phyloP scores from a whole-genome alignment of 2,888 invertebrate species.

The Dicyrtomina minuta region DNA sequence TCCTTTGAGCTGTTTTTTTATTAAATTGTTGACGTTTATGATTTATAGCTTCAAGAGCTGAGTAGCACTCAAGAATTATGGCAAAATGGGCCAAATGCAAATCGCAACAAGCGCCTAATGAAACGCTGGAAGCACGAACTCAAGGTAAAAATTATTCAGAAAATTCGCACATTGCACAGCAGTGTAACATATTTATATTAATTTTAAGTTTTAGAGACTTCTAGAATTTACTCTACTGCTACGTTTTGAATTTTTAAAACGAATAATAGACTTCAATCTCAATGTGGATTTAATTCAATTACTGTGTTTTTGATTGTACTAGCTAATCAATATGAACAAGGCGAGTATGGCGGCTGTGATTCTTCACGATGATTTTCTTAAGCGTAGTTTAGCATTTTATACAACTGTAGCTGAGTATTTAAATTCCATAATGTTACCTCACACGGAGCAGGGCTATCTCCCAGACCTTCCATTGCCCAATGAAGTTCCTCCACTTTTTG shows the following conservation, averaged over 20 bases:
- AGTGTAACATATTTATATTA: neutral
- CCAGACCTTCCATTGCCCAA: constrained; percentile 60
- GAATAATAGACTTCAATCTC: constrained; percentile 2
- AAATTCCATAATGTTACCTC: constrained; percentile 57
- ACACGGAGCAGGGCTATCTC: constrained; percentile 33
- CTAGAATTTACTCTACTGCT: neutral
- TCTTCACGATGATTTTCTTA: constrained; percentile 78
- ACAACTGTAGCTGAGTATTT: constrained; percentile 80
- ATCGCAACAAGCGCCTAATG: constrained; percentile 78
- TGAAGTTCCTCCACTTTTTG: constrained; percentile 73
- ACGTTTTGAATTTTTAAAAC: neutral
- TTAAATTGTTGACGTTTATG: neutral
- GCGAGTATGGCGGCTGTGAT: constrained; percentile 88
- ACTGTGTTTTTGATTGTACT: constrained; percentile 17
- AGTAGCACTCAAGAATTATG: constrained; percentile 78
- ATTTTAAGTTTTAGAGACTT: neutral
- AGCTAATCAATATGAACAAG: constrained; percentile 71
- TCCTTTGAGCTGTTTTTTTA: neutral
- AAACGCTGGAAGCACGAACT: constrained; percentile 85
- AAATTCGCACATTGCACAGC: too few relatives aligned
- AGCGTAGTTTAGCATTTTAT: constrained; percentile 83
- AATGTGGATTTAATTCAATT: constrained; percentile 22
- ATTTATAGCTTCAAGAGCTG: constrained; percentile 66
- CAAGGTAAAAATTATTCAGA: constrained; percentile 59
- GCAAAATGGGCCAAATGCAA: constrained; percentile 73